Percentiles rank a stretch among this genome's conserved stretches.
Conservation (phyloP, 2,888 invertebrate genomes). For the Diplazon laetatorius region DNA sequence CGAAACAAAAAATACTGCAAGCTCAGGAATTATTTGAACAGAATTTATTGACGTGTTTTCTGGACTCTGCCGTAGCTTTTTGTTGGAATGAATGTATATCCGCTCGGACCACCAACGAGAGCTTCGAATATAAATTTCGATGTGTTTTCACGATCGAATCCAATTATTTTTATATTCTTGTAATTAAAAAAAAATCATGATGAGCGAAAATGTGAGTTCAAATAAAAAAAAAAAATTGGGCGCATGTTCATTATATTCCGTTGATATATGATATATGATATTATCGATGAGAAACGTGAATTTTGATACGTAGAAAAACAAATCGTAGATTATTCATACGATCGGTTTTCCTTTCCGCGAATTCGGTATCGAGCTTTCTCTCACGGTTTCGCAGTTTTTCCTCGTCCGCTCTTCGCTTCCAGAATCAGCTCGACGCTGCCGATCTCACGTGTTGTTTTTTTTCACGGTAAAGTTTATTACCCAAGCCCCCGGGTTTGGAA, state of each 20-base stretch:
- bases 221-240: no score
- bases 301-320: constrained; percentile 34
- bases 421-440: constrained; percentile 7
- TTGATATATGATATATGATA: constrained; percentile 11
- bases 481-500: constrained; percentile 17
- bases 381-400: constrained; percentile 35
- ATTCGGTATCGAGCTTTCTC: constrained; percentile 52
- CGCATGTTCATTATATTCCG: constrained; percentile 3
- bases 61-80: not conserved
- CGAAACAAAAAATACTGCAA: not conserved
- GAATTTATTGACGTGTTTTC: not conserved
- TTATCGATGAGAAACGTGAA: constrained; percentile 4
- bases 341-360: constrained; percentile 46
- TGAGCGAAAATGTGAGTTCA: constrained; percentile 8
- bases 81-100: not conserved
- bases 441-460: constrained; percentile 42
- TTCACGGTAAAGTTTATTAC: constrained; percentile 58
- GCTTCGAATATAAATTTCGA: not conserved
- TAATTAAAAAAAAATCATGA: not conserved
- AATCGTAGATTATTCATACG: constrained; percentile 53
- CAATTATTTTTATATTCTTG: constrained; percentile 11
- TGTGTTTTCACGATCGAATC: not conserved
- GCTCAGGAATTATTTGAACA: not conserved
- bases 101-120: not conserved
- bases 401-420: not conserved